Base-by-base conservation (phyloP, 2,113 vertebrate genomes). In the Thomomys bottae region DNA sequence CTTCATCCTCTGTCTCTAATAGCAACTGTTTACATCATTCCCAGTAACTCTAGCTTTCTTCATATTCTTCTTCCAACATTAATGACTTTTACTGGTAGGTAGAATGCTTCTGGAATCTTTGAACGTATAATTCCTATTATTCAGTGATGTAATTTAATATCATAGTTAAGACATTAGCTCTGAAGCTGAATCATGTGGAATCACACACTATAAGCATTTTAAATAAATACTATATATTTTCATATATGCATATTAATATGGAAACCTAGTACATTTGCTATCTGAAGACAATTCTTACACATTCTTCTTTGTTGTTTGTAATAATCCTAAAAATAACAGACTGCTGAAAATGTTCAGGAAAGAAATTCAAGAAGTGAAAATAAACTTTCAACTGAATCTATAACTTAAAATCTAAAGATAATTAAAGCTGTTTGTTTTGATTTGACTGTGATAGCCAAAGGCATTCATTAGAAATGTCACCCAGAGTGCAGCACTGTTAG, bases 321-420 rank as follows among this genome's bases (percentile, higher is more conserved):
- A 70, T 70, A 30, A 90, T 67, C 12, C 87, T 68, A 61, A 84
- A 67, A 40, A 86, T 78, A 32, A 40, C 85, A 40, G 15, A 3
- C 12, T 34, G 77, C 34, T 57, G 73, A 64, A 30, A 77, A 70
- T 80, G 20, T 34, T 64, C 6, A 85, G 45, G 32, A 87, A 75
- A 88, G 63, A 91, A 92, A 85, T 42, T 66, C 6, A 82, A 68
- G 14, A 66, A 12, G 5, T 71, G 24, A 87, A 87, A 84, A 49
- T 45, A 12, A 42, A 21, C 38, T 87, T 81, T n/a, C n/a, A n/a
- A n/a, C n/a, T n/a, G n/a, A n/a, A n/a, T n/a, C n/a, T n/a, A n/a
- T n/a, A 42, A 21, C 38, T 87, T 81, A 76, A 90, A 77, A 17
- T 3, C 7, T 72, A 88, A 91, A 85, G 90, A 28, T 42, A 71